Evolutionary conservation across 2,113 vertebrate species (phyloP).

Genomic region (Gallinago paraguaiae): DNA sequence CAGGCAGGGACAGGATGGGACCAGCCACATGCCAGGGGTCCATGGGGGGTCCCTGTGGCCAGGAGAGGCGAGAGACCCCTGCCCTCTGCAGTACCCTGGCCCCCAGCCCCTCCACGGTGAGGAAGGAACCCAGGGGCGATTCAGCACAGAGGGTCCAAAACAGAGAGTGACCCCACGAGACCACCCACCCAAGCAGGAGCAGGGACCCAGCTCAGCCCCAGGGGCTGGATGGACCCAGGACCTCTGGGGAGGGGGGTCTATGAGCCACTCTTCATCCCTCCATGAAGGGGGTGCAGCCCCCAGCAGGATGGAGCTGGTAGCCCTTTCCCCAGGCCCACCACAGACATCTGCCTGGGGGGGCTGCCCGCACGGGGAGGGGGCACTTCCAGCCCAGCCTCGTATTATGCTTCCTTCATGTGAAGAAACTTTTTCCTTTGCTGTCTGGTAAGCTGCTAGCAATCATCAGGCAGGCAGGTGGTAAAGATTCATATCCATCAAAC

Average conservation of each 20-base stretch:
- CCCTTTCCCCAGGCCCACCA: constrained; percentile 6
- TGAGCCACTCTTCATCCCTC: not conserved
- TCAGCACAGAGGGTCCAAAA: not conserved
- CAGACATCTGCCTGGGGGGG: constrained; percentile 32
- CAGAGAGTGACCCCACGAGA: accelerated
- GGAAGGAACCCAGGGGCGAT: not conserved
- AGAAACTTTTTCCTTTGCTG: constrained; percentile 66
- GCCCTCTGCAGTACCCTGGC: not conserved
- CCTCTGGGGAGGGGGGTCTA: not conserved
- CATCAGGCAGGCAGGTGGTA: constrained; percentile 84
- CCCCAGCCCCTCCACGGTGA: not conserved
- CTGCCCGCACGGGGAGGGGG: not conserved
- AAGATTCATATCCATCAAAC: constrained; percentile 78
- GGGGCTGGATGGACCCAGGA: not conserved
- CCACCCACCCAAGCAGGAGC: accelerated
- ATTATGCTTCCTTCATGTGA: constrained; percentile 62
- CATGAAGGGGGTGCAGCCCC: not conserved
- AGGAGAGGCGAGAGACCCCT: not conserved
- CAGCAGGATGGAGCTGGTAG: accelerated
- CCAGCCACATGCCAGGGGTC: not conserved
- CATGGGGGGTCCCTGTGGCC: not conserved
- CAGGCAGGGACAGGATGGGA: not conserved
- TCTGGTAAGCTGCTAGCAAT: constrained; percentile 75
- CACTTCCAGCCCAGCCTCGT: constrained; percentile 49
- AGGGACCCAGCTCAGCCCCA: not conserved